Conservation (phyloP, 2,888 invertebrate genomes). For the Pimpla rufipes region DNA sequence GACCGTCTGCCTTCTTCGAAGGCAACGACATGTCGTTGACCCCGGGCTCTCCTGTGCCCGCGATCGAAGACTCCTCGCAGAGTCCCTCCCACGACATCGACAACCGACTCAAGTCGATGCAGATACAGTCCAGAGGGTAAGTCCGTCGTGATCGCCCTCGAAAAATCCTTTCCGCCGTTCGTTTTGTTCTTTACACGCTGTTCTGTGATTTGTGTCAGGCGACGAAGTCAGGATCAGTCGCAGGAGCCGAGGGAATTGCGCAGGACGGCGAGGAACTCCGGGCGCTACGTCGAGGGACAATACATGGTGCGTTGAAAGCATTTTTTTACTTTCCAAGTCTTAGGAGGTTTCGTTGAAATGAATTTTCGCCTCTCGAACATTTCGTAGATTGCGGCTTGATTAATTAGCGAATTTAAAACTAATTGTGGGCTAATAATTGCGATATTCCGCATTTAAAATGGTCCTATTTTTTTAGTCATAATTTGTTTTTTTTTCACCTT, state of each 20-base stretch:
- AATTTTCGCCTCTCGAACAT: too few species aligned
- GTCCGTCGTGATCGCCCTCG: conserved; percentile 67
- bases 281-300: conserved; percentile 82
- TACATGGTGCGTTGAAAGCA: conserved; percentile 79
- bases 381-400: too few species aligned
- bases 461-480: too few species aligned
- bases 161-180: not conserved
- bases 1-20: conserved; percentile 78
- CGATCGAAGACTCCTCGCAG: conserved; percentile 79
- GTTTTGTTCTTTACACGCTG: not conserved
- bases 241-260: conserved; percentile 80
- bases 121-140: conserved; percentile 82
- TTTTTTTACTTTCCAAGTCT: conserved; percentile 21
- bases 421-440: too few species aligned
- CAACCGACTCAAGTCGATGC: conserved; percentile 80
- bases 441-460: too few species aligned
- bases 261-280: conserved; percentile 82
- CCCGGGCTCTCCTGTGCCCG: conserved; percentile 78
- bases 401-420: too few species aligned
- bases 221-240: conserved; percentile 78
- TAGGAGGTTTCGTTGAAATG: too few species aligned
- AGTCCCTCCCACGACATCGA: conserved; percentile 82
- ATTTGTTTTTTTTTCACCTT: too few species aligned
- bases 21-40: conserved; percentile 75
- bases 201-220: conserved; percentile 36